Conservation (phyloP, 2,888 invertebrate species). For the Melikaiella ostensackeni region DNA sequence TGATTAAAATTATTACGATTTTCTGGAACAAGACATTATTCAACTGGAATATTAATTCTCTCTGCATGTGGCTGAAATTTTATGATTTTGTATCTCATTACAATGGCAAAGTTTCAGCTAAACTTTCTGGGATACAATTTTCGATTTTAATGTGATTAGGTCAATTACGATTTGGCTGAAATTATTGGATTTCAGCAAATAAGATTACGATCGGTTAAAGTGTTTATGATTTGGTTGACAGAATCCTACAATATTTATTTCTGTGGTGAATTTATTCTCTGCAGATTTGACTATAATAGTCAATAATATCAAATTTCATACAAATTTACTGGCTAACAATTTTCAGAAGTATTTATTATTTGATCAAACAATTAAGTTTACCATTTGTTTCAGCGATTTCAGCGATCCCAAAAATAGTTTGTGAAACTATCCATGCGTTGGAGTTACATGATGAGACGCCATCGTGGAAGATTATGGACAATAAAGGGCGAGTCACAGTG, state of each 20-base stretch:
- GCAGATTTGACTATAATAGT: too few relatives aligned
- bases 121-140: not conserved
- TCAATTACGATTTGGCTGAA: not conserved
- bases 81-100: too few relatives aligned
- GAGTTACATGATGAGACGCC: slow-evolving; percentile 97
- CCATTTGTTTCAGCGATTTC: slow-evolving; percentile 87
- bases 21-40: too few relatives aligned
- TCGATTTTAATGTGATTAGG: too few relatives aligned
- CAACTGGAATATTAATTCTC: too few relatives aligned
- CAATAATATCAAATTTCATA: too few relatives aligned
- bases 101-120: not conserved
- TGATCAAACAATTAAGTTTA: not conserved
- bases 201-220: not conserved
- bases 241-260: not conserved
- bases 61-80: too few relatives aligned
- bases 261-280: too few relatives aligned
- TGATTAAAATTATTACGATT: too few relatives aligned
- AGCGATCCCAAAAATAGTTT: slow-evolving; percentile 97
- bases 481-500: slow-evolving; percentile 97
- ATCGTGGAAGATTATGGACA: slow-evolving; percentile 99
- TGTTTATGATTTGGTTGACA: not conserved
- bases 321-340: too few relatives aligned
- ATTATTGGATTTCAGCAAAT: not conserved
- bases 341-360: not conserved
- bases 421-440: slow-evolving; percentile 97